A percentile compares a stretch with the other conserved stretches of the same genome.
phyloP scores from a whole-genome alignment of 2,797 vertebrate genomes.

The Mormyrus hasselquistii region DNA sequence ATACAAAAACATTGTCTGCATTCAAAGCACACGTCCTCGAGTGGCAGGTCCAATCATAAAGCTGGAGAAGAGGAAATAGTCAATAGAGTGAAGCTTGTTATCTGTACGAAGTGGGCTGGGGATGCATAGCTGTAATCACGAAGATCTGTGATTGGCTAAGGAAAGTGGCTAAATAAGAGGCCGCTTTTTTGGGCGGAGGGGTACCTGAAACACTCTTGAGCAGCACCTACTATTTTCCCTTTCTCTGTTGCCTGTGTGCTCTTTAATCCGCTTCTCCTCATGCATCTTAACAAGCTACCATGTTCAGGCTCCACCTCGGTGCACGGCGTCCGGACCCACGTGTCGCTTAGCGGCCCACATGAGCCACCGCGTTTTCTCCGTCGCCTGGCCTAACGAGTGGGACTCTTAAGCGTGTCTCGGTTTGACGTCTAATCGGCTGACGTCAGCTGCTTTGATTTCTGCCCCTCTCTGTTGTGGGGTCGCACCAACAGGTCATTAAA shows the following conservation, averaged over 20 bases:
- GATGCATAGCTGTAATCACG: conserved; percentile 55
- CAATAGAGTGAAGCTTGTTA: conserved; percentile 46
- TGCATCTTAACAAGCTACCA: conserved; percentile 56
- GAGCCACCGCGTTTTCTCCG: conserved; percentile 39
- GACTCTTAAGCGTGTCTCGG: conserved; percentile 2
- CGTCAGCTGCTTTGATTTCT: neutral
- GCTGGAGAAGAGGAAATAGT: conserved; percentile 50
- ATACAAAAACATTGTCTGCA: conserved; percentile 36
- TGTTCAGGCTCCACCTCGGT: conserved; percentile 34
- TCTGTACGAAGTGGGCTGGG: conserved; percentile 39
- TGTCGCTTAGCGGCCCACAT: neutral
- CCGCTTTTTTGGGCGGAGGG: conserved; percentile 59
- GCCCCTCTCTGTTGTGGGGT: neutral
- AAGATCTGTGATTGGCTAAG: conserved; percentile 11
- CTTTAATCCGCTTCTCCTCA: conserved; percentile 61
- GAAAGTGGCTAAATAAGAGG: conserved; percentile 44
- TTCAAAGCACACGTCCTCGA: conserved; percentile 40
- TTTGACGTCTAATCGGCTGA: neutral
- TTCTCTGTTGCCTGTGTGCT: conserved; percentile 38
- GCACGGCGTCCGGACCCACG: neutral
- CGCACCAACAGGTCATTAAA: conserved; percentile 6
- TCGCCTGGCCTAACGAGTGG: conserved; percentile 22
- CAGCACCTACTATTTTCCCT: conserved; percentile 33
- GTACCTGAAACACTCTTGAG: conserved; percentile 50
- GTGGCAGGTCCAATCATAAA: conserved; percentile 57